Evolutionary conservation across 2,797 vertebrate species (phyloP), one percentile per base, ranked within the genome.

Genomic region (Microcaecilia unicolor): DNA sequence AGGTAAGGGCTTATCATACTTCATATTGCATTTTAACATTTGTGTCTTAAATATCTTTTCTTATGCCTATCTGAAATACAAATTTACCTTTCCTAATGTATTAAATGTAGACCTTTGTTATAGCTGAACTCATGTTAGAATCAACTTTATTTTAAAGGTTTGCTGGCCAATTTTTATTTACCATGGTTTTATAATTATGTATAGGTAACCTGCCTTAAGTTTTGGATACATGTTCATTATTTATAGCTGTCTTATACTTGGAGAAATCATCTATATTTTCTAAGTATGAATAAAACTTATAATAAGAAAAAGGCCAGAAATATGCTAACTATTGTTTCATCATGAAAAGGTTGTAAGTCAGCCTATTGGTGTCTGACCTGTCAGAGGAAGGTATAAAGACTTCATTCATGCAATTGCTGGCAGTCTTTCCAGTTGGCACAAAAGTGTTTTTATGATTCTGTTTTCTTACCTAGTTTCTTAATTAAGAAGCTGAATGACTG

Each of bases 401-500:
- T 79, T 81, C 70, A 80, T 85, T 84, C 81, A 83, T 66, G 69
- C 64, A 58, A 52, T 72, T 14, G 48, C 61, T 70, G 66, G 64
- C 69, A 66, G 67, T 76, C 76, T 74, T 74, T 79, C 69, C 72
- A 69, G 74, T 69, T 67, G 69, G 63, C 70, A 83, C 81, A 81
- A 80, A 81, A 83, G 79, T 81, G 78, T 80, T 80, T 81, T 78
- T 74, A 78, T 75, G 65, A 78, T 79, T 84, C 70, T 36, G 74
- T 76, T 79, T 83, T 79, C 74, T 76, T 83, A 80, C 76, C 70
- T 78, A 75, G 74, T 79, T 74, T 63, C 70, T 80, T 84, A 84
- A 86, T 84, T 83, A 83, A 78, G 85, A 83, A 85, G 76, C 83
- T 73, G 80, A 81, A 72, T 82, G 73, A 77, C 84, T 86, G 81